Conservation (phyloP, 2,797 vertebrate genomes). For the Alauda arvensis region DNA sequence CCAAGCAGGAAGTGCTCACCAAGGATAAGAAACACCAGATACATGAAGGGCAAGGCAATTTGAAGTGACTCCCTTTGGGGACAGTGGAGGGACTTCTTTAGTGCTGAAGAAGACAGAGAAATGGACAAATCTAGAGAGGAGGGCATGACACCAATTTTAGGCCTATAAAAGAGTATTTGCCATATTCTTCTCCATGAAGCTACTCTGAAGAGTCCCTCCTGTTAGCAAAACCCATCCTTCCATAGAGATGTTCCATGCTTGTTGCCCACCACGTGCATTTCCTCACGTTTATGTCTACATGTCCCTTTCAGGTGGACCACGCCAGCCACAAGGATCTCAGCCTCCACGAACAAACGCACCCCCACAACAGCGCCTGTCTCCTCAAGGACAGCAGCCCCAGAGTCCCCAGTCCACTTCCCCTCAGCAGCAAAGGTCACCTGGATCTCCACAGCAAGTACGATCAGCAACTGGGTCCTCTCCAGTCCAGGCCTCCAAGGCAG, state of each 20-base stretch:
- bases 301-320: conserved; percentile 78
- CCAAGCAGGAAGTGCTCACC: background rate
- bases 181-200: background rate
- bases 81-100: background rate
- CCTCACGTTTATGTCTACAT: background rate
- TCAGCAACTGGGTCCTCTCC: conserved; percentile 83
- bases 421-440: conserved; percentile 86
- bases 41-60: background rate
- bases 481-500: conserved; percentile 86
- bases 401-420: conserved; percentile 80
- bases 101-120: background rate
- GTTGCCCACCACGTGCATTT: background rate
- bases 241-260: background rate
- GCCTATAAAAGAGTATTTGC: background rate
- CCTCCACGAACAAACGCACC: conserved; percentile 60
- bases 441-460: conserved; percentile 88
- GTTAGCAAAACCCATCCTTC: background rate
- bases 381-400: conserved; percentile 77
- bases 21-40: background rate
- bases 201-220: background rate
- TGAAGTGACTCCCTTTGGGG: background rate
- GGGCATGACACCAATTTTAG: background rate
- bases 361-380: conserved; percentile 75
- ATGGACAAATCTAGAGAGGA: background rate
- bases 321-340: conserved; percentile 77